Evolutionary conservation across 1,140 invertebrate genomes (phyloP).

Genomic region (Triops cancriformis): DNA sequence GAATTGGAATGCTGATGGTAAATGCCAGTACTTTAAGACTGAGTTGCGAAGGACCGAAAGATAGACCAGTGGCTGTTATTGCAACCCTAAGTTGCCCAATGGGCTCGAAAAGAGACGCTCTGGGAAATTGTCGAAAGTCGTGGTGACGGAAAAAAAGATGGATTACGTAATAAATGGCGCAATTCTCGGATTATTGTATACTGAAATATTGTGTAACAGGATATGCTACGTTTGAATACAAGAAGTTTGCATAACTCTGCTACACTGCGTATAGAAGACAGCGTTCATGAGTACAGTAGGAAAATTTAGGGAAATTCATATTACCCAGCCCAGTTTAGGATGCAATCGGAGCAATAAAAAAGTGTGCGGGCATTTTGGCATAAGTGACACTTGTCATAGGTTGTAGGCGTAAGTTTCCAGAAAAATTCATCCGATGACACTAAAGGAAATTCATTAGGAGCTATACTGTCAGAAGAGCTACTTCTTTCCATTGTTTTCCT

Average conservation of each 20-base stretch:
- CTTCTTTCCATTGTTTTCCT: not conserved
- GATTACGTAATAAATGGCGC: not conserved
- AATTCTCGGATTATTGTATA: too few species aligned
- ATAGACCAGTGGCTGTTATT: not conserved
- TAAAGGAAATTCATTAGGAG: not conserved
- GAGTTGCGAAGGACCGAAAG: not conserved
- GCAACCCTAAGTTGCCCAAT: not conserved
- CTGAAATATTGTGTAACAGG: too few species aligned
- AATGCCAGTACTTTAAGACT: not conserved
- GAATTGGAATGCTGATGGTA: not conserved
- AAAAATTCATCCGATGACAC: not conserved
- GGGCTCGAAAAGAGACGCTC: not conserved
- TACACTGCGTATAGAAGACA: not conserved
- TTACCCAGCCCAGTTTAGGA: constrained; percentile 8
- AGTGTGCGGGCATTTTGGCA: not conserved
- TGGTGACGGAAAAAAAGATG: not conserved
- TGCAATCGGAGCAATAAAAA: not conserved
- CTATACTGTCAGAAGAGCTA: not conserved
- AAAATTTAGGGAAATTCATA: not conserved
- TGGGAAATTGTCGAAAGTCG: not conserved
- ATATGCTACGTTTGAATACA: too few species aligned
- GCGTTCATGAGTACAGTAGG: not conserved
- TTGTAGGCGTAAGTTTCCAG: not conserved
- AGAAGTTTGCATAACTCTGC: too few species aligned
- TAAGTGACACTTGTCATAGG: not conserved